Conservation (phyloP, 2,888 invertebrate species). For the Chrysina gloriosa region DNA sequence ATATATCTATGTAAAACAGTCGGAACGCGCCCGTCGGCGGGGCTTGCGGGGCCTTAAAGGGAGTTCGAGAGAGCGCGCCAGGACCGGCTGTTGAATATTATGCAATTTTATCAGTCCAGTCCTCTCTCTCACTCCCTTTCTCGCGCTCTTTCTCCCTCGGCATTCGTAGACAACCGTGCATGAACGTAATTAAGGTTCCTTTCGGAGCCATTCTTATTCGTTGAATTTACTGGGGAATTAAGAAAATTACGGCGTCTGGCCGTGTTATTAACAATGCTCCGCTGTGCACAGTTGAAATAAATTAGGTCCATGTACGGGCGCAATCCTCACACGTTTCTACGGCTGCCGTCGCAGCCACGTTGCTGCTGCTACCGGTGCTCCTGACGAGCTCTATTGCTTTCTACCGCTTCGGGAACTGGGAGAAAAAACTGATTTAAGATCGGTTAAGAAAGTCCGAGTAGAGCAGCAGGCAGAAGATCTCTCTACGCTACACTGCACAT, state of each 20-base stretch:
- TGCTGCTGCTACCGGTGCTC: conserved; percentile 1
- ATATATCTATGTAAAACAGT: conserved; percentile 35
- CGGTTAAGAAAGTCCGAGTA: too few relatives aligned
- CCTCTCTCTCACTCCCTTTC: background rate
- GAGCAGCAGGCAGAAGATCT: too few relatives aligned
- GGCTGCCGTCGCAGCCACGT: background rate
- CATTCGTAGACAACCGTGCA: conserved; percentile 46
- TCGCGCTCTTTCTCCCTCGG: background rate
- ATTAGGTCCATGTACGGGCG: conserved; percentile 31
- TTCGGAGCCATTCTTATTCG: conserved; percentile 55
- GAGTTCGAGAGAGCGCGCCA: background rate
- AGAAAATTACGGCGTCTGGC: conserved; percentile 57
- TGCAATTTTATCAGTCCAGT: conserved; percentile 25
- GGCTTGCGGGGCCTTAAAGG: background rate
- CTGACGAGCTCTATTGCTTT: background rate
- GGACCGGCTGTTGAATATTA: conserved; percentile 13
- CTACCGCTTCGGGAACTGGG: background rate
- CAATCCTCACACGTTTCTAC: conserved; percentile 9
- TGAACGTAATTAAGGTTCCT: conserved; percentile 57
- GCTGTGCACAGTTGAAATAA: conserved; percentile 50
- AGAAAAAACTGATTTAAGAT: conserved; percentile 20
- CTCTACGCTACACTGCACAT: too few relatives aligned
- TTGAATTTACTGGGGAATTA: conserved; percentile 58
- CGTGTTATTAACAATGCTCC: conserved; percentile 55
- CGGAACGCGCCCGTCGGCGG: background rate